Percentiles rank a stretch among this genome's conserved stretches.
Conservation (phyloP, 1,140 invertebrate species). For the Drosophila kanapiae region DNA sequence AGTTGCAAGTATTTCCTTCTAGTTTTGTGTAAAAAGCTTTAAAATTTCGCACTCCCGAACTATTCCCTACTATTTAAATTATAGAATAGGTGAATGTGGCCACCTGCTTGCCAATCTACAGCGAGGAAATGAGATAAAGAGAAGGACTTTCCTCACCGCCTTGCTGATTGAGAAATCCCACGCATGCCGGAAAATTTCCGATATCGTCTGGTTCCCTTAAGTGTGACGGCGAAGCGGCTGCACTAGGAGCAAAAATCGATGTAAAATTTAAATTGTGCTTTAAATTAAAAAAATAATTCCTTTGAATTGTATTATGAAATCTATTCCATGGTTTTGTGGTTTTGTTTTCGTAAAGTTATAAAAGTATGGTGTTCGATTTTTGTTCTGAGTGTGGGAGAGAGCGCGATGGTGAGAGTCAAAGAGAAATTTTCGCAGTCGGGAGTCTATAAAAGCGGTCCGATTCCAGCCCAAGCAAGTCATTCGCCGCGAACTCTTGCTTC, state of each 20-base stretch:
- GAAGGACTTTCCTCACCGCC: background rate
- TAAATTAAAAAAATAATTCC: background rate
- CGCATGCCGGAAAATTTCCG: slow-evolving; percentile 40
- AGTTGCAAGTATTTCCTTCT: slow-evolving; percentile 29
- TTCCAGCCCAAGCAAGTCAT: slow-evolving; percentile 50
- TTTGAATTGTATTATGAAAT: no score
- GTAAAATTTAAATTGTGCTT: background rate
- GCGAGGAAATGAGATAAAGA: background rate
- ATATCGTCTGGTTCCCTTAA: slow-evolving; percentile 40
- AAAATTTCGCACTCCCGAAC: slow-evolving; percentile 39
- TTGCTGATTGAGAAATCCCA: slow-evolving; percentile 27
- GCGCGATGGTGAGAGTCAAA: background rate
- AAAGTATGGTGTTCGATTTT: background rate
- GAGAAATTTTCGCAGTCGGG: slow-evolving; percentile 12
- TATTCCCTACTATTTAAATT: slow-evolving; percentile 25
- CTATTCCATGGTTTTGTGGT: background rate
- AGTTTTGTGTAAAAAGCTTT: no score
- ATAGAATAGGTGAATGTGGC: slow-evolving; percentile 18
- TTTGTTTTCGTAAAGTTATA: background rate
- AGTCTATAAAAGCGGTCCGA: slow-evolving; percentile 46
- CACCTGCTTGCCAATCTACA: slow-evolving; percentile 7
- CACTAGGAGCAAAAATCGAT: background rate
- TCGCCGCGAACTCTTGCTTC: slow-evolving; percentile 58
- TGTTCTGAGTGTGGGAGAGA: slow-evolving; percentile 17
- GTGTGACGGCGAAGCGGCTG: slow-evolving; percentile 12